Conservation (phyloP, 2,797 vertebrate genomes). For the Fundulus diaphanus region DNA sequence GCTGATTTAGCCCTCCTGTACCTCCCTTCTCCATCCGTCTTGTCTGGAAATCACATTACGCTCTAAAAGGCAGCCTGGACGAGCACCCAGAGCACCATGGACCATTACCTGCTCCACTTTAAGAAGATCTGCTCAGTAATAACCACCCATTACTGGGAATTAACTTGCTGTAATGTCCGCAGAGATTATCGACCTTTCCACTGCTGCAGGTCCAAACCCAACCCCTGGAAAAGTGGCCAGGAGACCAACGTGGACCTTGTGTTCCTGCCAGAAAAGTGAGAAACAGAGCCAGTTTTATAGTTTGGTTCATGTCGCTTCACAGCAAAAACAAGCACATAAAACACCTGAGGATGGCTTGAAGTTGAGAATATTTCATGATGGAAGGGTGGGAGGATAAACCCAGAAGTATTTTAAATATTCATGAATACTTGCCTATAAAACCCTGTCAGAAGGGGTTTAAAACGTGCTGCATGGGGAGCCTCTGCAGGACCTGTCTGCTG, state of each 20-base stretch:
- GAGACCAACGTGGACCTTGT: background rate
- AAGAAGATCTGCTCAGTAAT: constrained; percentile 75
- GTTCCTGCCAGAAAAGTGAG: background rate
- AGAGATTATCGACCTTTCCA: constrained; percentile 64
- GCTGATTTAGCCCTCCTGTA: constrained; percentile 14
- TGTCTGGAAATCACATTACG: constrained; percentile 76
- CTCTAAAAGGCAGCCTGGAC: constrained; percentile 71
- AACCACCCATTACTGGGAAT: constrained; percentile 75
- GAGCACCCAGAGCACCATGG: constrained; percentile 69
- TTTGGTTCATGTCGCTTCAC: background rate
- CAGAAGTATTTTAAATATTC: constrained; percentile 16
- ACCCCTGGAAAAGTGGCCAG: background rate
- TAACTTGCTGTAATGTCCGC: constrained; percentile 64
- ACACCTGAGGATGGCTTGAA: background rate
- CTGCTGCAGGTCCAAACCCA: constrained; percentile 6
- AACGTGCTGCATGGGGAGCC: constrained; percentile 2
- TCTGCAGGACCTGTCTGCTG: background rate
- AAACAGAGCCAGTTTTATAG: background rate
- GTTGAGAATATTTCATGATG: constrained; percentile 1
- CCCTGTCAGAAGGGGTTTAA: background rate
- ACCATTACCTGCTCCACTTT: constrained; percentile 77
- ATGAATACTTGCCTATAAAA: background rate
- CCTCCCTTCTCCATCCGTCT: constrained; percentile 26
- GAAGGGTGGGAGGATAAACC: background rate
- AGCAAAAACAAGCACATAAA: constrained; percentile 11